Base-by-base conservation (phyloP, 2,888 invertebrate species). In the Drosophila incognita region DNA sequence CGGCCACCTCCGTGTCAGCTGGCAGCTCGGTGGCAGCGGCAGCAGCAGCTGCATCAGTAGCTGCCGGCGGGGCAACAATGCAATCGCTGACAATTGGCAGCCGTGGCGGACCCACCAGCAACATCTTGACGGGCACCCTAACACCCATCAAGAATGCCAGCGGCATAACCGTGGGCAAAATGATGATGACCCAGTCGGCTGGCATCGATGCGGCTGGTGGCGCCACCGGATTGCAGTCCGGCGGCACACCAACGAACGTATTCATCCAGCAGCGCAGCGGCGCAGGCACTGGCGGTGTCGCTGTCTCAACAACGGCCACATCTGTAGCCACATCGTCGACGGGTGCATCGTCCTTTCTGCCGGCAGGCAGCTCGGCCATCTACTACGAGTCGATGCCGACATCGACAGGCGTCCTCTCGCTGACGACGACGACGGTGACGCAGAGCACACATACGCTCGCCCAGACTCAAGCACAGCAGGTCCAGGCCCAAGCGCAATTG, bases 311-410 rank as follows among this genome's bases (percentile, higher is more conserved):
- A n/a, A 74, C 68, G 38, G 75, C 84, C 4, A 63, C 80, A 36
- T 38, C 87, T 5, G 83, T 89, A 42, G 89, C 89, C 21, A 78
- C 79, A 21, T 73, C 85, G 0, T 59, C 66, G 29, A 68, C 81
- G 8, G 80, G 76, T 0, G 24, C 87, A 27, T 81, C 87, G n/a
- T 81, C 91, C 1, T 92, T 92, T 66, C 73, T 92, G 52, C 91
- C 92, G 4, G 83, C 90, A 0, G 92, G 92, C 36, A 91, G 92
- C 42, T 92, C 93, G 0, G 92, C 93, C 2, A 93, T 93, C 35
- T 93, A 93, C 69, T 93, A 93, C 69, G 93, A 93, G 74, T 93
- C 93, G 1, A 92, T 93, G 65, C 92, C 93, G 3, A 91, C 92
- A 0, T 79, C 79, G 0, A 92, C 93, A 0, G 93, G 93, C 4